phyloP scores from a whole-genome alignment of 2,888 invertebrate species.

The Melinaea menophilus region DNA sequence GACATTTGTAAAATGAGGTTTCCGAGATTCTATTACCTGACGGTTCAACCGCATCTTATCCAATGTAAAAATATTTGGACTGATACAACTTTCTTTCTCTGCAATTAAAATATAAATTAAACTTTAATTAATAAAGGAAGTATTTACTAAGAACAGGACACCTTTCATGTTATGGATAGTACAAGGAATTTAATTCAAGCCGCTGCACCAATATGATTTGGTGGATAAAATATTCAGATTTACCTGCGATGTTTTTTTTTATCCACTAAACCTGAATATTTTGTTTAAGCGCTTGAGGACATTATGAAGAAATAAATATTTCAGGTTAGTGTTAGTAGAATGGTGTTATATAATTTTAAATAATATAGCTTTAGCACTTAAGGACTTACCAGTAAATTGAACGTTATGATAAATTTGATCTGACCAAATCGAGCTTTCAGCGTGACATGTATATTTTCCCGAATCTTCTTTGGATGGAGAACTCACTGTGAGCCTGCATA shows the following conservation, averaged over 20 bases:
- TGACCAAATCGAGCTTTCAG: conserved; percentile 83
- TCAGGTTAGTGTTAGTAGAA: too few species aligned
- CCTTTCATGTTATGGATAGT: too few species aligned
- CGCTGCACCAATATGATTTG: too few species aligned
- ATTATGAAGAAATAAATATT: too few species aligned
- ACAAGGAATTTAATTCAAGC: too few species aligned
- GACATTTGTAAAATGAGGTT: conserved; percentile 83
- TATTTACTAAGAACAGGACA: too few species aligned
- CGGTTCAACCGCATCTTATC: conserved; percentile 56
- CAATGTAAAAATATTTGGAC: conserved; percentile 54
- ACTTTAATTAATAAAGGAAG: neutral
- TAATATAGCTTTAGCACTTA: conserved; percentile 25
- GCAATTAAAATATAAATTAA: conserved; percentile 29
- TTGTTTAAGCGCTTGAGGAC: too few species aligned
- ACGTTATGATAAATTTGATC: conserved; percentile 87
- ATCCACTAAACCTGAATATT: too few species aligned
- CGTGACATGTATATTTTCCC: conserved; percentile 86
- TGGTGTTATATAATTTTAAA: neutral
- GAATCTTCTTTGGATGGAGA: conserved; percentile 83
- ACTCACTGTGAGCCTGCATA: conserved; percentile 82
- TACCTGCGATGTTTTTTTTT: too few species aligned
- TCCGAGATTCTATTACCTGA: conserved; percentile 69
- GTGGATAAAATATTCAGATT: too few species aligned
- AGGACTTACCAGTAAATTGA: conserved; percentile 79
- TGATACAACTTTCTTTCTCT: conserved; percentile 55